Conservation (phyloP, 2,113 vertebrate species). For the Potamarius usumacintae region DNA sequence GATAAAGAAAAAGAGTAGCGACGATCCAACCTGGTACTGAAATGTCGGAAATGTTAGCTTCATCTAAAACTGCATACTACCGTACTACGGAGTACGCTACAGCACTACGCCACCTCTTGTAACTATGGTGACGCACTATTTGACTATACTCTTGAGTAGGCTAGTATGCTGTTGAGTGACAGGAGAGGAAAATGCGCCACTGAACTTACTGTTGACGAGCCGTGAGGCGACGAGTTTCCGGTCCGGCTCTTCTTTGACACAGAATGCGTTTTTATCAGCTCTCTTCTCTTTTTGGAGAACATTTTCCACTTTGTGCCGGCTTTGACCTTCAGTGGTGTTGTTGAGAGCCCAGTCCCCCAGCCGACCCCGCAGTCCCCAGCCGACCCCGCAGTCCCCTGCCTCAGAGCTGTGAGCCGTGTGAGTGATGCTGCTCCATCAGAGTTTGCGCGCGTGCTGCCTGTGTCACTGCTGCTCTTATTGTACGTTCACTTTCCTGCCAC, state of each 20-base stretch:
- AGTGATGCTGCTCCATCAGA: slow-evolving; percentile 57
- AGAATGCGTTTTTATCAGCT: slow-evolving; percentile 92
- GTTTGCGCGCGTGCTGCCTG: neutral
- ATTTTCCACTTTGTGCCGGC: slow-evolving; percentile 71
- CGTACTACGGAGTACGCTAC: neutral
- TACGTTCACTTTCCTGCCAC: neutral
- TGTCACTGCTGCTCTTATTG: neutral
- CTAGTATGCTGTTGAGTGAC: slow-evolving; percentile 37
- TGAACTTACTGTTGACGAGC: slow-evolving; percentile 78
- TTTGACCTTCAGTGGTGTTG: slow-evolving; percentile 31
- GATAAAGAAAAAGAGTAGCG: neutral
- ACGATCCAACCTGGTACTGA: neutral
- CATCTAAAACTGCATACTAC: neutral
- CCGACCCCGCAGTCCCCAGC: slow-evolving; percentile 30
- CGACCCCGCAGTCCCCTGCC: slow-evolving; percentile 69
- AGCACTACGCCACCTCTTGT: neutral
- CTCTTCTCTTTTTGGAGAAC: slow-evolving; percentile 91
- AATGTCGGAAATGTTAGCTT: neutral
- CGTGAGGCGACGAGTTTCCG: slow-evolving; percentile 84
- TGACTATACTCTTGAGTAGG: neutral
- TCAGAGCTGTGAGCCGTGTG: slow-evolving; percentile 46
- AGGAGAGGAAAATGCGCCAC: slow-evolving; percentile 37
- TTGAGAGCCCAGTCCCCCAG: slow-evolving; percentile 61
- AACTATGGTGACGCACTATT: neutral
- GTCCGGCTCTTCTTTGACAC: slow-evolving; percentile 93